phyloP scores from a whole-genome alignment of 2,888 invertebrate species.

The Acanthoscelides obtectus region DNA sequence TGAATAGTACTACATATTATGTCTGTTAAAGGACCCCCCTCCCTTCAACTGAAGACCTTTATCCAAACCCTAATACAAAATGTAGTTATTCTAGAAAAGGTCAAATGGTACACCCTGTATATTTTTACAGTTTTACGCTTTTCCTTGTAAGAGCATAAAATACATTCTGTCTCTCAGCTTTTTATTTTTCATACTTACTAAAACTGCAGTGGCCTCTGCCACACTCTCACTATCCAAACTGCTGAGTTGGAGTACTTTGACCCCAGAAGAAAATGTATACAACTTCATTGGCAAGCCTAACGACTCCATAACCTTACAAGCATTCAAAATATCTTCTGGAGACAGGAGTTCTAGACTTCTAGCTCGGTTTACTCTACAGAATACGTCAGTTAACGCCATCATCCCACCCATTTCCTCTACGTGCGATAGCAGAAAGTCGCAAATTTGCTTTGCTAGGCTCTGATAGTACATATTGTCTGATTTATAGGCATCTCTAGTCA shows the following conservation, averaged over 20 bases:
- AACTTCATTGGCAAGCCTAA: slow-evolving; percentile 70
- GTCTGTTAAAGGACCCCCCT: no score
- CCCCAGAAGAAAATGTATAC: slow-evolving; percentile 88
- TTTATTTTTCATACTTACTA: slow-evolving; percentile 49
- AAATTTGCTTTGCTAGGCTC: slow-evolving; percentile 81
- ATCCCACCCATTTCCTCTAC: slow-evolving; percentile 89
- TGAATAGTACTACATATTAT: no score
- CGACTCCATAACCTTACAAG: slow-evolving; percentile 67
- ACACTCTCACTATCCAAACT: slow-evolving; percentile 69
- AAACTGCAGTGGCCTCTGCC: slow-evolving; percentile 60
- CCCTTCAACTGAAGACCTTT: no score
- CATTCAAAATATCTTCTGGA: slow-evolving; percentile 92
- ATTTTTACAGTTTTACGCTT: no score
- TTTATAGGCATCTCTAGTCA: slow-evolving; percentile 86
- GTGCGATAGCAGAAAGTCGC: slow-evolving; percentile 74
- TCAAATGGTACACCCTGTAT: no score
- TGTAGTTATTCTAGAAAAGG: no score
- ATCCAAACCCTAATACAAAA: no score
- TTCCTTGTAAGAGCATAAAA: no score
- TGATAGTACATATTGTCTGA: slow-evolving; percentile 80
- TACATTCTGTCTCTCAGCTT: no score
- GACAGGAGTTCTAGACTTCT: slow-evolving; percentile 93
- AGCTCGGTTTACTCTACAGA: slow-evolving; percentile 94
- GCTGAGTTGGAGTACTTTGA: slow-evolving; percentile 84
- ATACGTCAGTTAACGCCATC: slow-evolving; percentile 95